Base-by-base conservation (phyloP, 2,797 vertebrate genomes). In the Rachycentron canadum region DNA sequence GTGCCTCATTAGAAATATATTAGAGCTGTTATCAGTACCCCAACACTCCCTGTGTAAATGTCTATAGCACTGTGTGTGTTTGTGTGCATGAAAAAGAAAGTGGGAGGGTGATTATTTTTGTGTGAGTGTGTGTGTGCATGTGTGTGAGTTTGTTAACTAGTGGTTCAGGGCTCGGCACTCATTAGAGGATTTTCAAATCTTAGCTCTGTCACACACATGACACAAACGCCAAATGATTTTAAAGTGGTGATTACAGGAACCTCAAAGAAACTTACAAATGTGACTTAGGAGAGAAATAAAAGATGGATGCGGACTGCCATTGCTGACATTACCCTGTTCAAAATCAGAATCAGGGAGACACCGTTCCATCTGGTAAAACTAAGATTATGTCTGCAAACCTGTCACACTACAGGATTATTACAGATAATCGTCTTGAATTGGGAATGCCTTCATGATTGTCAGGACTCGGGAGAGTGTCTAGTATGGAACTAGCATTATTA, bases 1-100 rank as follows among this genome's bases (percentile, higher is more conserved):
- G 89, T 88, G 87, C 81, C 92, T 93, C 90, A 94, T 94, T 93
- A 94, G 88, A 87, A 91, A 89, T 91, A 87, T 91, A 90, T 94
- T 88, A 92, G 81, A 84, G 87, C 82, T 84, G 82, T 91, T 93
- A 90, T 91, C 88, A 89, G 86, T 87, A 88, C 88, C 86, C 82
- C 82, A 88, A 78, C 69, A 76, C 79, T 81, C 78, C 61, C 85
- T 73, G 69, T 75, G 83, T 79, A 63, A 83, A 85, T 80, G 81
- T 87, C 80, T 84, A 74, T 67, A 82, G 49, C 61, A 52, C 25
- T 26, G n/a, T 40, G 38, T 56, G 73, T 53, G 56, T 34, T 12
- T 17, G 56, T 50, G 58, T 50, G 52, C n/a, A n/a, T 6, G 8
- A 23, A 7, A 71, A 28, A 43, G 38, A 71, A 17, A 47, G 62